Evolutionary conservation across 1,140 invertebrate genomes (phyloP).

Genomic region (Habropoda laboriosa): DNA sequence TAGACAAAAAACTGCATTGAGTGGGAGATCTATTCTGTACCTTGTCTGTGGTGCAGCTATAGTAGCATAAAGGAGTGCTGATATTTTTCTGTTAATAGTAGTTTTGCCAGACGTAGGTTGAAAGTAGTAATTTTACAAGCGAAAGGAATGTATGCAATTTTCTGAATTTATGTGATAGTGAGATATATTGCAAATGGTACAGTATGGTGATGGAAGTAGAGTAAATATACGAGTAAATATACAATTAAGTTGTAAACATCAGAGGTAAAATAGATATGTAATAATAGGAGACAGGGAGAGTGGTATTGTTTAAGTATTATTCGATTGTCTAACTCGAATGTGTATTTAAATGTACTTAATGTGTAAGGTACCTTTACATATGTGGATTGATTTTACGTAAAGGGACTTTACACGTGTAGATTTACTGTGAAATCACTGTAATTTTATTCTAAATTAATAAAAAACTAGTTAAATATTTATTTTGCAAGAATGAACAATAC

Average conservation of each 20-base stretch:
- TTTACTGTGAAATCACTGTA: no score
- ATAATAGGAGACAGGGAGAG: neutral
- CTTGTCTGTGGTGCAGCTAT: no score
- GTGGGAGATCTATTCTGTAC: no score
- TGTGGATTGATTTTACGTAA: no score
- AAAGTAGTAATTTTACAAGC: neutral
- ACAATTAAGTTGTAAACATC: neutral
- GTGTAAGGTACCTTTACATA: no score
- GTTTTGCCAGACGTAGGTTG: neutral
- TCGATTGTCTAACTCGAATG: neutral
- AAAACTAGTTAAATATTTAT: no score
- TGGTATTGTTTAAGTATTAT: neutral
- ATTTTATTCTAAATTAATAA: no score
- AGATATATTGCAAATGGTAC: neutral
- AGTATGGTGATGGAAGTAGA: neutral
- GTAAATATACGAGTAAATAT: neutral
- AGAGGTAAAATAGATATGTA: neutral
- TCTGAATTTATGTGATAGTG: neutral
- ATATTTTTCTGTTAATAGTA: neutral
- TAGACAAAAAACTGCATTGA: no score
- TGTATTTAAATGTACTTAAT: neutral
- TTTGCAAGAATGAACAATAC: no score
- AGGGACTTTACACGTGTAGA: no score
- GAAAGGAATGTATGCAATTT: neutral
- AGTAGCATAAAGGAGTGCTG: neutral